phyloP scores from a whole-genome alignment of 2,797 vertebrate species.

The Amphiprion clarkii region DNA sequence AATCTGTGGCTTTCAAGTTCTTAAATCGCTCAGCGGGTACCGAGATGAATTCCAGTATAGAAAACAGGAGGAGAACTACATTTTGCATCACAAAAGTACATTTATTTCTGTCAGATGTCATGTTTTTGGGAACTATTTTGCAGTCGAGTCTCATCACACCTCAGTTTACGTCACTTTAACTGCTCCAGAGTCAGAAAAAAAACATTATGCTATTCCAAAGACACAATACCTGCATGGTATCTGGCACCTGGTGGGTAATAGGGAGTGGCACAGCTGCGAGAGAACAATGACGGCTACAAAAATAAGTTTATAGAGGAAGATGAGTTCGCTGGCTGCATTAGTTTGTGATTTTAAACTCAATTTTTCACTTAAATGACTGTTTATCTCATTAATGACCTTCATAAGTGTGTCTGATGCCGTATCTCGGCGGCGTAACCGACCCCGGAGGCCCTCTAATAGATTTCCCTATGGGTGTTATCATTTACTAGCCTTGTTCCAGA shows the following conservation, averaged over 20 bases:
- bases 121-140: too few species aligned
- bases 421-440: not conserved
- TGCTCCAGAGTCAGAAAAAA: not conserved
- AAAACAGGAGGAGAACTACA: too few species aligned
- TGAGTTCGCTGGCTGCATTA: not conserved
- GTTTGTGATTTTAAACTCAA: not conserved
- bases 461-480: not conserved
- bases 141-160: too few species aligned
- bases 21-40: too few species aligned
- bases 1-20: constrained; percentile 15
- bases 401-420: not conserved
- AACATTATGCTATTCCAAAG: not conserved
- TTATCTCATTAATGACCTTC: not conserved
- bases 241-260: constrained; percentile 1
- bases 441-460: not conserved
- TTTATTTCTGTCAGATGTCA: too few species aligned
- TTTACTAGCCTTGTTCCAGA: not conserved
- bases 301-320: not conserved
- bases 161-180: too few species aligned
- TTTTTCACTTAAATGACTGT: constrained; percentile 8
- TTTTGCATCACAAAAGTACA: too few species aligned
- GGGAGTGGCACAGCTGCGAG: not conserved
- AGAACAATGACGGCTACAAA: not conserved
- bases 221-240: not conserved
- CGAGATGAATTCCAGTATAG: too few species aligned